Evolutionary conservation across 2,797 vertebrate genomes (phyloP).

Genomic region (Aselliscus stoliczkanus): DNA sequence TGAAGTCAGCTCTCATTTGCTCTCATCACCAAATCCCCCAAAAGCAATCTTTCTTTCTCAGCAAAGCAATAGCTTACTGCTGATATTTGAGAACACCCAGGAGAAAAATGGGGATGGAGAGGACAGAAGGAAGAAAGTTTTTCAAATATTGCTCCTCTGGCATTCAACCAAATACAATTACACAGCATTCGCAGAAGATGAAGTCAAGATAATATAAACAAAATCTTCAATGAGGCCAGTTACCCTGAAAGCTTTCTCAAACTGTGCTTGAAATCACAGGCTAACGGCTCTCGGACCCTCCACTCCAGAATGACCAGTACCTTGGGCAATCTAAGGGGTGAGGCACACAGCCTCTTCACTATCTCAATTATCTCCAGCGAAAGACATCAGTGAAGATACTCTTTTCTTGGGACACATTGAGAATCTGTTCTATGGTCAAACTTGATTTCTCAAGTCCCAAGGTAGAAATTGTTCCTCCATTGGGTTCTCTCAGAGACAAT

Average conservation of each 20-base stretch:
- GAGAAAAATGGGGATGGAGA: constrained; percentile 23
- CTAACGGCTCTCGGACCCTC: background rate
- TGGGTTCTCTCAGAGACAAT: background rate
- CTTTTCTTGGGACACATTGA: background rate
- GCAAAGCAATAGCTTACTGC: constrained; percentile 34
- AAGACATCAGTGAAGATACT: too few relatives aligned
- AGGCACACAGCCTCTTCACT: background rate
- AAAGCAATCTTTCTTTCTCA: constrained; percentile 52
- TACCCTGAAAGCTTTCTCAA: constrained; percentile 31
- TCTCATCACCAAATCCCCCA: constrained; percentile 1
- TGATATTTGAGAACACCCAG: constrained; percentile 61
- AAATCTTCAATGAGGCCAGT: constrained; percentile 42
- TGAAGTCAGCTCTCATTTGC: constrained; percentile 38
- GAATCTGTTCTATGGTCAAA: background rate
- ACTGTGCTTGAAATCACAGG: background rate
- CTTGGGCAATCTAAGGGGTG: background rate
- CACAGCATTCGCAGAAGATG: constrained; percentile 45
- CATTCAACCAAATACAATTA: constrained; percentile 62
- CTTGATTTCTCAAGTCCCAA: background rate
- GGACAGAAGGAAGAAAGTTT: background rate
- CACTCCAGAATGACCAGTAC: fast-evolving
- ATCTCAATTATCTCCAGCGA: background rate
- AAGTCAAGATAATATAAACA: constrained; percentile 49
- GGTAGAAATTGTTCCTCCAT: background rate
- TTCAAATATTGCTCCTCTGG: constrained; percentile 53